A percentile compares a stretch with the other conserved stretches of the same genome.
Conservation (phyloP, 2,113 vertebrate species). For the Sardina pilchardus region DNA sequence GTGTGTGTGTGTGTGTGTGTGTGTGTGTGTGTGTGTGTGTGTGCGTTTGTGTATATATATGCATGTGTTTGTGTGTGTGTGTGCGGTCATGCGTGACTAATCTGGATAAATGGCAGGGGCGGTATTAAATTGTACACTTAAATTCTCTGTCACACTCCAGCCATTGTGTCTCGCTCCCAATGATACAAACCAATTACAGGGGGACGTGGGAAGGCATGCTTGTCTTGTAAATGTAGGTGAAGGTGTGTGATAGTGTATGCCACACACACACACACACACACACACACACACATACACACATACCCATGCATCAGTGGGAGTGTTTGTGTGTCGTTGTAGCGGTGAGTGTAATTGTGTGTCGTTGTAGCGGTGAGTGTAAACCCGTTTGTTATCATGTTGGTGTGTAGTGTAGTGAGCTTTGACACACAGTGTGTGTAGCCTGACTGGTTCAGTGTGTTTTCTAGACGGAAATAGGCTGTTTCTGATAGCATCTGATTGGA, state of each 20-base stretch:
- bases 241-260: neutral
- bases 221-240: neutral
- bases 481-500: neutral
- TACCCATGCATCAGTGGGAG: no score
- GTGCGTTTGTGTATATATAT: neutral
- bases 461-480: neutral
- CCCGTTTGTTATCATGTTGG: neutral
- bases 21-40: neutral
- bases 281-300: neutral
- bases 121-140: slow-evolving; percentile 1
- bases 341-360: neutral
- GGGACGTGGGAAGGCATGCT: slow-evolving; percentile 6
- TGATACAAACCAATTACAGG: neutral
- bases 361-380: neutral
- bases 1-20: neutral
- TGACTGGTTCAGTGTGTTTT: neutral
- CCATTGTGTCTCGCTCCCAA: slow-evolving; percentile 1
- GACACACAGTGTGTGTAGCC: neutral
- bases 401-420: neutral
- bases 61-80: neutral
- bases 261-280: neutral
- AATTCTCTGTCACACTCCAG: slow-evolving; percentile 14
- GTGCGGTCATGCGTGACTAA: slow-evolving; percentile 3
- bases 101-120: neutral
- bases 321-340: neutral